Percentiles rank a stretch among this genome's conserved stretches.
phyloP scores from a whole-genome alignment of 2,888 invertebrate species.

The Nomada hirtipes region DNA sequence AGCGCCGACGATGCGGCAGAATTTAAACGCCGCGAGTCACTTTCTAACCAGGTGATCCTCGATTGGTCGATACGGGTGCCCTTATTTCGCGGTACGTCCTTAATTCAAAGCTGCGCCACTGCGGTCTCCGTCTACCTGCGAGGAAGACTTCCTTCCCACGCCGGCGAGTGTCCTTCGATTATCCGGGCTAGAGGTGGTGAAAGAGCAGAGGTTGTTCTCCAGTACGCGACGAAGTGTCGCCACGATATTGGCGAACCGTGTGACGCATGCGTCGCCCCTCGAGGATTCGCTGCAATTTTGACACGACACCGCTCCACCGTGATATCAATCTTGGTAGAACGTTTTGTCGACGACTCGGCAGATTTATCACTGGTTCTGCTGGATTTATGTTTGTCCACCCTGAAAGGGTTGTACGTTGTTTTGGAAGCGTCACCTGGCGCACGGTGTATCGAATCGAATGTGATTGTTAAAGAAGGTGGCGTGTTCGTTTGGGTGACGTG shows the following conservation, averaged over 20 bases:
- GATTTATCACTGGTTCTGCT: neutral
- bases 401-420: slow-evolving; percentile 2
- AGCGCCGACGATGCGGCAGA: slow-evolving; percentile 49
- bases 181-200: slow-evolving; percentile 53
- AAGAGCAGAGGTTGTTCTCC: slow-evolving; percentile 63
- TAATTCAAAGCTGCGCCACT: slow-evolving; percentile 62
- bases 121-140: slow-evolving; percentile 51
- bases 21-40: slow-evolving; percentile 38
- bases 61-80: slow-evolving; percentile 58
- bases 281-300: slow-evolving; percentile 71
- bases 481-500: neutral
- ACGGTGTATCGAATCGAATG: neutral
- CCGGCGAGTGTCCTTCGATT: slow-evolving; percentile 59
- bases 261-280: slow-evolving; percentile 66
- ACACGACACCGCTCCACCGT: neutral
- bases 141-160: slow-evolving; percentile 29
- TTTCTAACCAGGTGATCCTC: slow-evolving; percentile 13
- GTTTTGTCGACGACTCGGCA: neutral
- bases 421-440: neutral
- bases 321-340: neutral
- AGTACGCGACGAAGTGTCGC: slow-evolving; percentile 74
- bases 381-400: neutral
- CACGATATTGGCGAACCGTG: slow-evolving; percentile 76
- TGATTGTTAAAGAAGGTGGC: neutral
- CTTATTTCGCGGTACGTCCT: slow-evolving; percentile 53